A percentile compares a stretch with the other conserved stretches of the same genome.
These are phyloP conservation scores for Tetramorium alpestre DNA, from an alignment of 1,140 invertebrate genomes.

Conservation along the genomic window DNA sequence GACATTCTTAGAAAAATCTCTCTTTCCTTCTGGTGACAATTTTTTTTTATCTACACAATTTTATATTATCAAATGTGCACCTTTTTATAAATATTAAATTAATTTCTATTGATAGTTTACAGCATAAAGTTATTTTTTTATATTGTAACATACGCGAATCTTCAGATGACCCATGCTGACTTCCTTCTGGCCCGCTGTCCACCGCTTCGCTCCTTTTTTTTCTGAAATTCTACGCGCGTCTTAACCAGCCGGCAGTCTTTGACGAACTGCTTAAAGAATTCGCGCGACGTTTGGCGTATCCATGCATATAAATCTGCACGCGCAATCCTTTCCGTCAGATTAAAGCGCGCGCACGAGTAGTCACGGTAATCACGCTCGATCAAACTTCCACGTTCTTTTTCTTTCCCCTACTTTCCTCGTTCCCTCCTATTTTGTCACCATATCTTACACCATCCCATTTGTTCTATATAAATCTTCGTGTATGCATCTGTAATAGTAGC, in stretches of 20 bases:
- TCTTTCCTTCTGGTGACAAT: background rate
- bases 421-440: background rate
- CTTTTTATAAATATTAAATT: background rate
- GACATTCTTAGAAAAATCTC: background rate
- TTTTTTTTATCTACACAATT: background rate
- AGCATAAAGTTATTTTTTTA: background rate
- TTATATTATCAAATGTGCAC: background rate
- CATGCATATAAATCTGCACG: background rate
- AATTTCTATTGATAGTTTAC: background rate
- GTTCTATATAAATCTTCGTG: background rate
- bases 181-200: background rate
- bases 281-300: conserved; percentile 13
- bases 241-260: conserved; percentile 91
- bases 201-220: background rate
- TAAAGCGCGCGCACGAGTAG: conserved; percentile 28
- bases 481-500: background rate
- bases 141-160: conserved; percentile 24
- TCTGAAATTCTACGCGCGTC: conserved; percentile 86
- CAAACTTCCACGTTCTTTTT: background rate
- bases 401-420: background rate
- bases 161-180: conserved; percentile 49
- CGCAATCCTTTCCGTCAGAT: conserved; percentile 46
- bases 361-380: background rate
- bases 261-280: conserved; percentile 89
- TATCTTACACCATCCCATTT: background rate